phyloP scores from a whole-genome alignment of 1,140 invertebrate species.

The Microplitis demolitor region DNA sequence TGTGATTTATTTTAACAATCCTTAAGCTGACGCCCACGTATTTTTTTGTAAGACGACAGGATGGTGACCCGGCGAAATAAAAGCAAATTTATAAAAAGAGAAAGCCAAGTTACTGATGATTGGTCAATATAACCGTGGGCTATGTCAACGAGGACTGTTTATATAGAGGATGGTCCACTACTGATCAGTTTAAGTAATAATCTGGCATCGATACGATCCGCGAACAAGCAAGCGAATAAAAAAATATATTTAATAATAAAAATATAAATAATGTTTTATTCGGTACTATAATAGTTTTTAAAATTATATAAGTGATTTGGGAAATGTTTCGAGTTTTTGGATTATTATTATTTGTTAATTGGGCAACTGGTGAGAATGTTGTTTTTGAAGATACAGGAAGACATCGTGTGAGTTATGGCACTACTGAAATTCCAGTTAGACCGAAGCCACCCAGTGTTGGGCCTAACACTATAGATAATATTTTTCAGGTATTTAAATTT shows the following conservation, averaged over 20 bases:
- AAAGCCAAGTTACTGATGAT: conserved; percentile 8
- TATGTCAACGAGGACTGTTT: neutral
- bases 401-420: neutral
- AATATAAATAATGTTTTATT: neutral
- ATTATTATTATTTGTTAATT: neutral
- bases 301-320: neutral
- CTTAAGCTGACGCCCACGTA: neutral
- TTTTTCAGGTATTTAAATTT: conserved; percentile 15
- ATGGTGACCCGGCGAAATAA: neutral
- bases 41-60: neutral
- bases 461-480: neutral
- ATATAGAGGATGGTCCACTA: neutral
- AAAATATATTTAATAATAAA: no score
- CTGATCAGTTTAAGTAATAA: neutral
- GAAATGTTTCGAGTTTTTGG: no score
- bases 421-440: neutral
- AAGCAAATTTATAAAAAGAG: conserved; percentile 1
- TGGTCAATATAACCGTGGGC: conserved; percentile 17
- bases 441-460: neutral
- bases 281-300: no score
- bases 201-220: neutral
- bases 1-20: neutral
- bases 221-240: no score
- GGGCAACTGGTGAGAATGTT: neutral
- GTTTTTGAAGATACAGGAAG: neutral